Base-by-base conservation (phyloP, 2,113 vertebrate genomes). In the Jaculus jaculus region DNA sequence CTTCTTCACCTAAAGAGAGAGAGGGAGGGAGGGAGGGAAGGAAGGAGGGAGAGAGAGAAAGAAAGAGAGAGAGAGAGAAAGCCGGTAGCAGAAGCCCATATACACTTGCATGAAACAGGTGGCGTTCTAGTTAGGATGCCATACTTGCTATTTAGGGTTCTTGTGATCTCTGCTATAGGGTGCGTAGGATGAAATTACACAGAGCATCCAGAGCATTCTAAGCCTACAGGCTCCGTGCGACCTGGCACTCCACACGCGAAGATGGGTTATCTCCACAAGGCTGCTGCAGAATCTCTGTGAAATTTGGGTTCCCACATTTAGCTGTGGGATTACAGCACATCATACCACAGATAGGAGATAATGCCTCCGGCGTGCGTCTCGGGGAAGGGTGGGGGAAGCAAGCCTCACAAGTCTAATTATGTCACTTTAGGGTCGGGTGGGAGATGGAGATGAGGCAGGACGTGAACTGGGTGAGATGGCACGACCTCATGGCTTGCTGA, bases 271-370 rank as follows among this genome's bases (percentile, higher is more conserved):
- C 97, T 97, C 97, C 96, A 95, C 96, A 96, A 97, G 90, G 75
- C 93, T 92, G 93, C 66, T 2, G 34, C 86, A 79, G 95, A 91
- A 95, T 92, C 95, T 97, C 95, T 92, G 72, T 94, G 96, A 87
- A 97, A 97, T 90, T 95, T 74, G 96, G 68, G 66, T 98, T 97
- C 97, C 97, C 98, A 94, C 98, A 98, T 97, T 96, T 89, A 98
- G 95, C 51, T 1, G 88, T 66, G 93, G 92, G 95, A 97, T 96
- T 97, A 96, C 89, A 90, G 96, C 74, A 58, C 68, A 66, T 81
- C 95, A 72, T 95, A 97, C 97, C 97, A 24, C 97, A 98, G 98
- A 98, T 98, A 93, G 93, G 95, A 98, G 98, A 98, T 98, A 98
- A 97, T 77, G 93, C 89, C 75, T 95, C 7, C 12, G 94, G 89